Conservation (phyloP, 2,888 invertebrate genomes). For the Lacanobia wlatinum region DNA sequence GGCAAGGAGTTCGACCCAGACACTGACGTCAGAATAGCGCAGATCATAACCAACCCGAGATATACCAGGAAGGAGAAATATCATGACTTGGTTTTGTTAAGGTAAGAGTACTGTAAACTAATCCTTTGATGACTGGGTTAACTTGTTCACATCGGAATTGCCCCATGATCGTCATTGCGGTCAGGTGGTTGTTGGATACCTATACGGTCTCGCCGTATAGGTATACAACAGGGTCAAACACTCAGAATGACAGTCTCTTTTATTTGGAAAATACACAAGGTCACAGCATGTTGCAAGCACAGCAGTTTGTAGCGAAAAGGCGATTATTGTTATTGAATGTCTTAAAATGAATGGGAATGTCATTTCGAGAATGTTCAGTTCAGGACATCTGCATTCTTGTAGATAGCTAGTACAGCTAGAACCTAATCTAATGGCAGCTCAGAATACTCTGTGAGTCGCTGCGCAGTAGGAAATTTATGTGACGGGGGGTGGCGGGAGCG, state of each 20-base stretch:
- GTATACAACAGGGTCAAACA: neutral
- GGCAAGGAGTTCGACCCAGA: slow-evolving; percentile 69
- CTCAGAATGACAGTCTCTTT: neutral
- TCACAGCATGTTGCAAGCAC: neutral
- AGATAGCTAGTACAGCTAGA: too few species aligned
- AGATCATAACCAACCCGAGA: slow-evolving; percentile 77
- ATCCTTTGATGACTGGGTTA: neutral
- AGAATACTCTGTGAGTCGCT: too few species aligned
- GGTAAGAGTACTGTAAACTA: slow-evolving; percentile 69
- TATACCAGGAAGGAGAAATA: slow-evolving; percentile 82
- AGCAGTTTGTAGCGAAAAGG: neutral
- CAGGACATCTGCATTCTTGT: too few species aligned
- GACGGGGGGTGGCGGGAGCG: too few species aligned
- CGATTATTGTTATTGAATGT: too few species aligned
- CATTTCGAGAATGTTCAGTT: too few species aligned
- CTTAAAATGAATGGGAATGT: too few species aligned
- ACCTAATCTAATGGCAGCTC: too few species aligned
- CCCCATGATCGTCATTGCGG: slow-evolving; percentile 1
- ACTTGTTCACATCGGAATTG: slow-evolving; percentile 2
- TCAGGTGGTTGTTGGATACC: neutral
- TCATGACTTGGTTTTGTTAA: slow-evolving; percentile 84
- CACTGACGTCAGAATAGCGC: slow-evolving; percentile 77
- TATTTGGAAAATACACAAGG: neutral
- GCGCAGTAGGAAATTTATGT: too few species aligned
- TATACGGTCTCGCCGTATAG: neutral